Conservation (phyloP, 1,140 invertebrate genomes). For the Dryas iulia region DNA sequence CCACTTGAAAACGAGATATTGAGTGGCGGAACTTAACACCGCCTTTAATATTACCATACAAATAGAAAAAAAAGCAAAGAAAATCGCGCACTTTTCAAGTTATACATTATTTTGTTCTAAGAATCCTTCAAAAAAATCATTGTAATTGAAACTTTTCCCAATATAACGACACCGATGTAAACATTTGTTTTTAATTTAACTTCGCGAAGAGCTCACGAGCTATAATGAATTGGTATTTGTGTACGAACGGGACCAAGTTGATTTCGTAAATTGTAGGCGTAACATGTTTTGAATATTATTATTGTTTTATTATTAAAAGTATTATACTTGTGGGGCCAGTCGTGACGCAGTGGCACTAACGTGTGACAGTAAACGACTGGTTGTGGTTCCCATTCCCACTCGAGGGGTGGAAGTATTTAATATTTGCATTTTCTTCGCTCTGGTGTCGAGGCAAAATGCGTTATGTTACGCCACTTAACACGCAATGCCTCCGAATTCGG, state of each 20-base stretch:
- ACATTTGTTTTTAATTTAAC: constrained; percentile 48
- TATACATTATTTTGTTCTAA: neutral
- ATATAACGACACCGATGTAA: constrained; percentile 28
- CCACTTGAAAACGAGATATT: too few relatives aligned
- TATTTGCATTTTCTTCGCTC: too few relatives aligned
- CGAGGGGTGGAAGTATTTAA: too few relatives aligned
- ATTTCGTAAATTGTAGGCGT: neutral
- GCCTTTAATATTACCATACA: neutral
- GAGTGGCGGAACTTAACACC: too few relatives aligned
- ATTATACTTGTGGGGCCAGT: too few relatives aligned
- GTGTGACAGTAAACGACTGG: too few relatives aligned
- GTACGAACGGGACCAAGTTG: neutral
- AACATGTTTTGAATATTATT: neutral
- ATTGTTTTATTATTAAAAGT: neutral
- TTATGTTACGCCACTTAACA: too few relatives aligned
- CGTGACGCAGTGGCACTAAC: too few relatives aligned
- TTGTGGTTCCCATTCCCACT: too few relatives aligned
- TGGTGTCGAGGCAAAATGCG: too few relatives aligned
- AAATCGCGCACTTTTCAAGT: neutral
- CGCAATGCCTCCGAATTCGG: too few relatives aligned
- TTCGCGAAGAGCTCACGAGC: constrained; percentile 13
- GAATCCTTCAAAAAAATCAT: neutral
- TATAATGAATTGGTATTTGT: constrained; percentile 1
- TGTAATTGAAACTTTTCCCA: constrained; percentile 22
- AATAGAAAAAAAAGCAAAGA: neutral